phyloP scores from a whole-genome alignment of 2,113 vertebrate genomes.

The Spea bombifrons region DNA sequence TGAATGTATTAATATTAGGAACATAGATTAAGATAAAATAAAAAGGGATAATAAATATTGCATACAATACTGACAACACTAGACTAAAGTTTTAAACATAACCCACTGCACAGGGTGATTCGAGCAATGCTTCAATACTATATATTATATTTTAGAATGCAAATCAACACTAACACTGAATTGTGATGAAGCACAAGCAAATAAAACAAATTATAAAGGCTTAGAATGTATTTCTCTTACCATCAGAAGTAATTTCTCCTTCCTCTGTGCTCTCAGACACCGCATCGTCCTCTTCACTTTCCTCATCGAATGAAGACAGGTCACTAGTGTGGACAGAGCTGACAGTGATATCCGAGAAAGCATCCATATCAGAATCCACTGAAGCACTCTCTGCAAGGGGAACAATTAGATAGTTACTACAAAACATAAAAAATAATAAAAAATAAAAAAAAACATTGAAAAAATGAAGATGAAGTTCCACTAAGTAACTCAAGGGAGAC shows the following conservation, averaged over 20 bases:
- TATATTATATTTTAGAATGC: too few species aligned
- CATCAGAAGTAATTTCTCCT: conserved; percentile 84
- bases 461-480: too few species aligned
- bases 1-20: background rate
- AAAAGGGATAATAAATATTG: background rate
- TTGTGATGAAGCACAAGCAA: background rate
- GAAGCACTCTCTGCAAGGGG: conserved; percentile 72
- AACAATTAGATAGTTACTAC: too few species aligned
- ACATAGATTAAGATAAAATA: background rate
- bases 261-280: conserved; percentile 89
- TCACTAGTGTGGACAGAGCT: conserved; percentile 98
- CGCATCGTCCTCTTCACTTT: conserved; percentile 82
- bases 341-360: conserved; percentile 93
- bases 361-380: conserved; percentile 89
- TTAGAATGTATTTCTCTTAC: conserved; percentile 55
- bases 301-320: conserved; percentile 92
- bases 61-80: too few species aligned
- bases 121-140: too few species aligned
- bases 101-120: too few species aligned
- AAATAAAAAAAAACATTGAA: too few species aligned
- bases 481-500: too few species aligned
- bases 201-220: background rate
- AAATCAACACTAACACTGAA: too few species aligned
- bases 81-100: too few species aligned
- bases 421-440: too few species aligned